Conservation (phyloP, 2,113 vertebrate species). For the Isurus oxyrinchus region DNA sequence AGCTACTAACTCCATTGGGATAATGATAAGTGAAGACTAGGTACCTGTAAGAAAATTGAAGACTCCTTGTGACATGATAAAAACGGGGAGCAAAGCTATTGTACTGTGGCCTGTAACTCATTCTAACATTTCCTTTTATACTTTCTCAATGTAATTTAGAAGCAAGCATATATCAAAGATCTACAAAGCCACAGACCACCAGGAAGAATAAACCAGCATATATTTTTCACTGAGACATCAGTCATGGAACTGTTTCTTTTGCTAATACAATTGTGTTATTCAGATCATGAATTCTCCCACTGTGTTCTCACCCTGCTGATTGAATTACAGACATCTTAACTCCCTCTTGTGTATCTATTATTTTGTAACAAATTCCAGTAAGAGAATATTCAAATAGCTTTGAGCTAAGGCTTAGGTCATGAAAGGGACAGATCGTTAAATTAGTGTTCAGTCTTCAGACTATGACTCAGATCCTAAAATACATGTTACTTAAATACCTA, state of each 20-base stretch:
- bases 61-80: neutral
- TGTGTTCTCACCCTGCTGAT: neutral
- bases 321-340: slow-evolving; percentile 18
- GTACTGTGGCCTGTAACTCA: neutral
- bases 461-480: slow-evolving; percentile 24
- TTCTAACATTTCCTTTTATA: neutral
- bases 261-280: neutral
- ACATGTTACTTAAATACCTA: neutral
- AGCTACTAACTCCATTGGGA: neutral
- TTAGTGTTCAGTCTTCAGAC: slow-evolving; percentile 26
- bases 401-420: neutral
- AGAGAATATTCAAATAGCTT: neutral
- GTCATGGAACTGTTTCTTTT: neutral
- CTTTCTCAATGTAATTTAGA: neutral
- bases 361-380: neutral
- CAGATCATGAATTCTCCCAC: neutral
- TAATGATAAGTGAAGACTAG: neutral
- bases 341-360: neutral
- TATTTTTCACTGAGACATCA: neutral
- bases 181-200: neutral
- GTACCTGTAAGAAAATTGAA: neutral
- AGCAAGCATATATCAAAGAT: neutral
- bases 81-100: neutral
- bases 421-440: slow-evolving; percentile 5
- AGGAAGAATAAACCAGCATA: neutral